Evolutionary conservation across 2,888 invertebrate genomes (phyloP), one percentile per base, ranked within the genome.

Genomic region (Ariolimax columbianus): DNA sequence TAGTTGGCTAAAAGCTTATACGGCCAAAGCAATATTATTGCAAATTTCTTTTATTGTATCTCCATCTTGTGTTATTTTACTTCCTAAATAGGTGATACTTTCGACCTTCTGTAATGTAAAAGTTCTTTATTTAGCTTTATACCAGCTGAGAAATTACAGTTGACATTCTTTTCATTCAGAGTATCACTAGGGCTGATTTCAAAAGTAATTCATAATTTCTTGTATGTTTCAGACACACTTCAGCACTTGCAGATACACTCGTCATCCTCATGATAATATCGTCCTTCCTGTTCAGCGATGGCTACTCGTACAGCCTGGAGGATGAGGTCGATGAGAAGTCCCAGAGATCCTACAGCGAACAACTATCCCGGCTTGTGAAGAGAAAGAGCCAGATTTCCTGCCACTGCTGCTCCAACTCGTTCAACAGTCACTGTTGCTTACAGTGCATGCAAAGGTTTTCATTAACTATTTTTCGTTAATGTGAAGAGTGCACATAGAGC

Each of bases 391-490:
- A 63, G 38, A 77, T 83, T 33, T 59, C 83, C 33, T 83, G 83
- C 26, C 83, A 83, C 36, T 83, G 83, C 26, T 83, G 83, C 36
- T 77, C 83, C 3, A 83, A 83, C 66, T 83, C 83, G 30, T 83
- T 83, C 68, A 83, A 83, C 40, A 83, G 83, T 40, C 72, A 77
- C 36, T 83, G 83, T 30, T 83, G 83, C 51, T n/a, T 77, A 26
- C 55, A 83, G 47, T 83, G 83, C 66, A 83, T 83, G 83, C 51
- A 66, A 43, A 83, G 83, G 83, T 83, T 17, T n/a, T n/a, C n/a
- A n/a, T n/a, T n/a, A n/a, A n/a, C n/a, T n/a, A n/a, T n/a, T n/a
- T n/a, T n/a, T n/a, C n/a, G n/a, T n/a, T n/a, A n/a, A n/a, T n/a
- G n/a, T n/a, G n/a, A n/a, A n/a, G n/a, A n/a, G n/a, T n/a, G n/a